Base-by-base conservation (phyloP, 35 echinoderm and acorn worm genomes). In the Lytechinus pictus region DNA sequence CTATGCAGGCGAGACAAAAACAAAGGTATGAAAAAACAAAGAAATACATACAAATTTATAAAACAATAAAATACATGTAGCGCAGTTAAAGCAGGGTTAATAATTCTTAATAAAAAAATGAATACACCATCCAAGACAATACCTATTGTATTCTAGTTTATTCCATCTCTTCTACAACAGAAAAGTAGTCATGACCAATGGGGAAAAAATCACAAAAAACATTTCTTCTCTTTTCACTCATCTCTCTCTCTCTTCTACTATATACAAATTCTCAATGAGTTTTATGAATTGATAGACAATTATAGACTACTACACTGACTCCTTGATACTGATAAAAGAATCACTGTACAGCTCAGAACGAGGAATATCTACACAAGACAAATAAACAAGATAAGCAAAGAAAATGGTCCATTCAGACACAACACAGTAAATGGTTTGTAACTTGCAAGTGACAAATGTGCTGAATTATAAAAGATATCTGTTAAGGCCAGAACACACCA, bases 141-240 rank as follows among this genome's bases (percentile, higher is more conserved):
- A 7, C 4, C 66, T 79, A 27, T 79, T 79, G 66, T 79, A 24
- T 79, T 79, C 66, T 79, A 79, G 66, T 79, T 79, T 79, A 79
- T 79, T 79, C n/a, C 16, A 24, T 79, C 66, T 79, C 66, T 79
- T 79, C 66, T 79, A 79, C 66, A 79, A n/a, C 19, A 79, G 66
- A 79, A 79, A 79, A 79, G 66, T 79, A 79, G 66, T 79, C n/a
- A 79, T n/a, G 66, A 79, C 66, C 66, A 79, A 79, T 14, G n/a
- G n/a, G n/a, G 24, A 79, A 79, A 24, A 24, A 24, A 24, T 79
- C 66, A 79, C 66, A 79, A 79, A 44, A 44, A 44, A 79, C 66
- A n/a, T 79, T 79, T 79, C 61, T 12, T 44, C 33, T 44, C n/a
- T n/a, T n/a, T 44, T 44, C 33, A 44, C 16, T 79, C 21, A 16